Base-by-base conservation (phyloP, 53 echinoderm and acorn worm genomes). In the Holothuria leucospilota region DNA sequence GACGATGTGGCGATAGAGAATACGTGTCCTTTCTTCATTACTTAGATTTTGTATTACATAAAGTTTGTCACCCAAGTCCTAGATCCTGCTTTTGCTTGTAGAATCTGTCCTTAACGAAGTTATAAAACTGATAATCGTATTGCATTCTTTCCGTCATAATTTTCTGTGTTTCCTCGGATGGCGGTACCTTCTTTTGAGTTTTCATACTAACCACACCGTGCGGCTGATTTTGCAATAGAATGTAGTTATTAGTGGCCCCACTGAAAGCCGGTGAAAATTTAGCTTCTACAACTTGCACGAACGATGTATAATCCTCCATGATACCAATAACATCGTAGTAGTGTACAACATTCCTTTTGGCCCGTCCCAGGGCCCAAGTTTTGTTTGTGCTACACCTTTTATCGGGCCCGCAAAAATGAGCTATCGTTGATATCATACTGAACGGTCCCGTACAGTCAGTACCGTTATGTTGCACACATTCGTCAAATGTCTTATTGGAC, bases 261-360 rank as follows among this genome's bases (percentile, higher is more conserved):
- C n/a, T 59, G 34, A 80, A 60, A 20, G 29, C 8, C 4, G 10
- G 38, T 14, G 80, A 34, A 38, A 80, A 39, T 15, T 39, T 80
- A 16, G 52, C 51, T 61, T 80, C 80, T 9, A 51, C 80, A 9
- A 80, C 61, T 26, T 61, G 6, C 20, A 80, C 80, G 18, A 80
- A 80, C 27, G 80, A 80, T 0, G 80, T 20, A 20, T 80, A 80
- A 60, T 80, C 80, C 39, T 80, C 80, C 80, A 80, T 80, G 13
- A 80, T 59, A 16, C 80, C 80, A 1, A 80, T 38, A 21, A 60
- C 38, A 15, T 80, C 80, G 18, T 56, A 80, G 59, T 80, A 28
- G 7, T 60, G 80, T 6, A 59, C 61, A 60, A 80, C 80, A 34
- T 80, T 80, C 29, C 16, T 18, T 30, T 80, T 61, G n/a, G 80